Percentiles rank a stretch among this genome's conserved stretches.
These are phyloP conservation scores for Hypotaenidia philippensis DNA, from an alignment of 2,797 vertebrate species.

Conservation along the genomic window DNA sequence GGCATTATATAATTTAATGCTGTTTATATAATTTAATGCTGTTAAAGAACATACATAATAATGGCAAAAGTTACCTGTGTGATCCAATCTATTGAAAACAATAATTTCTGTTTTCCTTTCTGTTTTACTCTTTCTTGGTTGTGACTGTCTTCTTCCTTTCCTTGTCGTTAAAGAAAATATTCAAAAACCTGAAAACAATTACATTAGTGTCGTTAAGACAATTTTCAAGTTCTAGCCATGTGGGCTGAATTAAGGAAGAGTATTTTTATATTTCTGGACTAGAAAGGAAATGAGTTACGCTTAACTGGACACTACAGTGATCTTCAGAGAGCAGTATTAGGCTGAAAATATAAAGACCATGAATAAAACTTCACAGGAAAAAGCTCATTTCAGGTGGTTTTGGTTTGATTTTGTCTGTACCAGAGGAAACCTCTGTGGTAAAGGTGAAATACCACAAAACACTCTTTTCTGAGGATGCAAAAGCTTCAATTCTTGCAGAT, in stretches of 20 bases:
- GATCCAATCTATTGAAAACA: not conserved
- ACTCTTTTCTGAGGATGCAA: not conserved
- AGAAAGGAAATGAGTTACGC: not conserved
- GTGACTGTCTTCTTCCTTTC: not conserved
- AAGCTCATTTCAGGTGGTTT: not conserved
- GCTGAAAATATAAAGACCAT: not conserved
- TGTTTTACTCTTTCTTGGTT: not conserved
- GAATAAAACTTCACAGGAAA: not conserved
- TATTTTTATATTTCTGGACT: not conserved
- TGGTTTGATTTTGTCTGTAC: not conserved
- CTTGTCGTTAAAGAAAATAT: not conserved
- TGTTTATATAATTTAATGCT: not conserved
- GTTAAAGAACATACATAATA: not conserved
- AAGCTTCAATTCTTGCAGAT: not conserved
- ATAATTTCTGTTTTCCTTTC: fast-evolving
- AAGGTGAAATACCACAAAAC: not conserved
- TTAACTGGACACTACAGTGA: not conserved
- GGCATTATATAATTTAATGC: not conserved
- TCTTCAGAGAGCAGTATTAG: not conserved
- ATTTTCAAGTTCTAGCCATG: not conserved
- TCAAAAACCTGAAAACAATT: not conserved
- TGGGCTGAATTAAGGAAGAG: not conserved
- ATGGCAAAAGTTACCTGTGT: not conserved
- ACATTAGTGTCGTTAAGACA: not conserved
- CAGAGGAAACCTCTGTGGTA: not conserved